phyloP scores from a whole-genome alignment of 2,888 invertebrate genomes.

The Pachycephus smyrnensis region DNA sequence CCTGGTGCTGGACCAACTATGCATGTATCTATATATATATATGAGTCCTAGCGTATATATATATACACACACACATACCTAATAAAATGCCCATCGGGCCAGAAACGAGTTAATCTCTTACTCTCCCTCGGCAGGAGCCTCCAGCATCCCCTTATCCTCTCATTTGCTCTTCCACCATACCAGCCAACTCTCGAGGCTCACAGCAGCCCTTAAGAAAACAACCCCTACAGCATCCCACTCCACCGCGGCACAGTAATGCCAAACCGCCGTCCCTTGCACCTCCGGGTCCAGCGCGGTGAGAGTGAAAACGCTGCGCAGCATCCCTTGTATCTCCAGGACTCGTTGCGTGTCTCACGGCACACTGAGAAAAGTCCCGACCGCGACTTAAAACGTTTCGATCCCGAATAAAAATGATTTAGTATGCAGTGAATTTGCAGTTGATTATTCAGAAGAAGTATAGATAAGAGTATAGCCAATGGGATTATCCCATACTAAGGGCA shows the following conservation, averaged over 20 bases:
- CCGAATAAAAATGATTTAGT: no score
- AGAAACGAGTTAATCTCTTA: not conserved
- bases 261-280: not conserved
- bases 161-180: not conserved
- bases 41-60: conserved; percentile 14
- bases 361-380: no score
- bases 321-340: not conserved
- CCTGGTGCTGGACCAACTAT: not conserved
- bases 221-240: not conserved
- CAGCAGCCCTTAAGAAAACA: not conserved
- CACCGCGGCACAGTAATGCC: not conserved
- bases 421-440: no score
- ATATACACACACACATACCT: conserved; percentile 15
- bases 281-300: not conserved
- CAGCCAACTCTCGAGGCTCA: not conserved
- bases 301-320: not conserved
- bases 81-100: conserved; percentile 20
- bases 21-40: not conserved
- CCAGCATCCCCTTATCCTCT: not conserved
- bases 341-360: no score
- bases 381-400: no score
- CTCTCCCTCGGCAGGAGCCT: not conserved
- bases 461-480: no score
- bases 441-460: no score
- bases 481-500: no score